Percentiles rank a stretch among this genome's conserved stretches.
These are phyloP conservation scores for Lepidochrysops patricia DNA, from an alignment of 2,888 invertebrate genomes.

Conservation along the genomic window DNA sequence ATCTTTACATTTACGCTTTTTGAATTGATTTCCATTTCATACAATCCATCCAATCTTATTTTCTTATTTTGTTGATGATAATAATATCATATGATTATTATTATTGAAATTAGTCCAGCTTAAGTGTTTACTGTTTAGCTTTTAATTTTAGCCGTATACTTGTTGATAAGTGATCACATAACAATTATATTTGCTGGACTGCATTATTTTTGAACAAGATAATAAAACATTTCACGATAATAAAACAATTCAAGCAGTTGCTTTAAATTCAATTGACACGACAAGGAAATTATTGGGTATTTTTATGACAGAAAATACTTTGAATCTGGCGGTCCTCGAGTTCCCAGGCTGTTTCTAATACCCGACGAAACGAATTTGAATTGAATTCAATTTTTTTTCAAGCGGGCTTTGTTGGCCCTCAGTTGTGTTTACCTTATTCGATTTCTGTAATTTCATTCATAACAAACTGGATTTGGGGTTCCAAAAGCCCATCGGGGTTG, in stretches of 20 bases:
- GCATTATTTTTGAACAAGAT: too few species aligned
- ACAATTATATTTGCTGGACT: too few species aligned
- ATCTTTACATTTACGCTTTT: neutral
- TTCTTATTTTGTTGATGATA: too few species aligned
- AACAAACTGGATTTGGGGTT: slow-evolving; percentile 74
- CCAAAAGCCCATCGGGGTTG: slow-evolving; percentile 68
- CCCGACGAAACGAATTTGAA: slow-evolving; percentile 74
- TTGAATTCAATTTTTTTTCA: slow-evolving; percentile 74
- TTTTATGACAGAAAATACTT: neutral
- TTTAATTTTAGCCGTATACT: too few species aligned
- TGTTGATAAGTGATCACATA: too few species aligned
- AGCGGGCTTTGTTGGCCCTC: slow-evolving; percentile 71
- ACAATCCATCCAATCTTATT: too few species aligned
- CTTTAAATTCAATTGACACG: slow-evolving; percentile 18
- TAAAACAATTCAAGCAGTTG: neutral
- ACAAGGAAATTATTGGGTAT: slow-evolving; percentile 1
- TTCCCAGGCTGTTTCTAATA: slow-evolving; percentile 70
- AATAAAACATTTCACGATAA: too few species aligned
- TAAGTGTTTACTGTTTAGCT: too few species aligned
- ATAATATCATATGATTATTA: too few species aligned
- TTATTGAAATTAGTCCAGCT: too few species aligned
- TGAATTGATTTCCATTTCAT: too few species aligned
- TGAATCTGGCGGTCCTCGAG: slow-evolving; percentile 47
- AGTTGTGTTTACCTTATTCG: slow-evolving; percentile 75
- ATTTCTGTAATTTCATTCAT: slow-evolving; percentile 76